Conservation (phyloP, 2,113 vertebrate species). For the Zapus hudsonius region DNA sequence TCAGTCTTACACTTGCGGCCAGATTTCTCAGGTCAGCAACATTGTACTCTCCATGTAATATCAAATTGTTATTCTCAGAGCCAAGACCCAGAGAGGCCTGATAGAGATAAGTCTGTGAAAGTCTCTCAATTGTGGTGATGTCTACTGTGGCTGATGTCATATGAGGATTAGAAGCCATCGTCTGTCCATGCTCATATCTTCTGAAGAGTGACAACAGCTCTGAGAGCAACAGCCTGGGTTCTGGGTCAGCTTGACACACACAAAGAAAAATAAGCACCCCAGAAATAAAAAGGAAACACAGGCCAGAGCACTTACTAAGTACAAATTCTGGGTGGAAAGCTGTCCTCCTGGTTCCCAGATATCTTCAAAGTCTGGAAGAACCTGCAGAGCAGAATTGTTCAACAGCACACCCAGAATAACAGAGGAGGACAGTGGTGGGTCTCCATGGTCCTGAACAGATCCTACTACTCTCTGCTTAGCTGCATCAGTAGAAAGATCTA, state of each 20-base stretch:
- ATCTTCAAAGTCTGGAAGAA: constrained; percentile 87
- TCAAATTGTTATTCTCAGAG: constrained; percentile 67
- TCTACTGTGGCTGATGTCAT: constrained; percentile 79
- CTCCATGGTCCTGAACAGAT: constrained; percentile 87
- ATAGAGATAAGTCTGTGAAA: constrained; percentile 85
- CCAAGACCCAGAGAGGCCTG: constrained; percentile 81
- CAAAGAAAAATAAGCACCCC: constrained; percentile 78
- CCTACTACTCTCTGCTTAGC: constrained; percentile 88
- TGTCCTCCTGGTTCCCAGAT: constrained; percentile 75
- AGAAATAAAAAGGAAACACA: constrained; percentile 87
- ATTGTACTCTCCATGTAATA: constrained; percentile 67
- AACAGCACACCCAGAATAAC: constrained; percentile 87
- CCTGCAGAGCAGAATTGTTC: constrained; percentile 85
- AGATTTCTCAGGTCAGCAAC: constrained; percentile 75
- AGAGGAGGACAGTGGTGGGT: constrained; percentile 86
- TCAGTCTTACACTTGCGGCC: constrained; percentile 75
- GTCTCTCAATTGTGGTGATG: constrained; percentile 84
- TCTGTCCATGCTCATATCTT: constrained; percentile 74
- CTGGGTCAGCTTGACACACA: constrained; percentile 60
- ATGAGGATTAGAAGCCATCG: constrained; percentile 79
- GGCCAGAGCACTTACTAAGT: constrained; percentile 86
- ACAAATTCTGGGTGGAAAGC: constrained; percentile 86
- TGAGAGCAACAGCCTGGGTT: constrained; percentile 25
- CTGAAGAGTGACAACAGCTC: constrained; percentile 68
- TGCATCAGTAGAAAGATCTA: constrained; percentile 87